Base-by-base conservation (phyloP, 2,797 vertebrate species). In the Naso thynnoides region DNA sequence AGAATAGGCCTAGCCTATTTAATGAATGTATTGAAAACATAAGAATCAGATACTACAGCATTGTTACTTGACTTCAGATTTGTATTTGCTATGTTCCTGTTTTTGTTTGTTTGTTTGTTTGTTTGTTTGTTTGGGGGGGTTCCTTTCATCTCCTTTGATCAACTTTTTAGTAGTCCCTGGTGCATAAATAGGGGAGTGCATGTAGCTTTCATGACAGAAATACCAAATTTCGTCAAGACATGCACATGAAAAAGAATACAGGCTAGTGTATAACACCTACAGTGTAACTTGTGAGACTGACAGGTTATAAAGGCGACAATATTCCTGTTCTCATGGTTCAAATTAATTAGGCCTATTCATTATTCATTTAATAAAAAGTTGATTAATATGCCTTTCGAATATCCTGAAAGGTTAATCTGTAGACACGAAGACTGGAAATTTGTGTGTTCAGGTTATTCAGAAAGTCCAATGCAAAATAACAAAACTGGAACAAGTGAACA, bases 171-270 rank as follows among this genome's bases (percentile, higher is more conserved):
- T 73, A 47, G 39, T 59, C 36, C 53, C 54, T 64, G 15, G 18
- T 72, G 71, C 50, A 63, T 71, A 41, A 14, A 53, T 7, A 16
- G 36, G 3, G 38, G 71, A 71, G 49, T 52, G 49, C 29, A 47
- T 62, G 72, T 71, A 54, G 23, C 56, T 54, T 36, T 47, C 33
- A 76, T 68, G 33, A 73, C 47, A 57, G 57, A 72, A 82, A 79
- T 74, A 23, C n/a, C 47, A 71, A 2, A 48, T 73, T 81, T 54
- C 29, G 54, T 66, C 42, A 65, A 58, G 31, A 24, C 48, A 71
- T 59, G 26, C 60, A 57, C 55, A 56, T 57, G 8, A 48, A 45
- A 44, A 76, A 52, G 21, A 13, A 42, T 5, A 16, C 14, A 33
- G 33, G 33, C 9, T 9, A 36, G 55, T 41, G 8, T 60, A n/a